Conservation (phyloP, 2,797 vertebrate genomes). For the Xiphophorus birchmanni region DNA sequence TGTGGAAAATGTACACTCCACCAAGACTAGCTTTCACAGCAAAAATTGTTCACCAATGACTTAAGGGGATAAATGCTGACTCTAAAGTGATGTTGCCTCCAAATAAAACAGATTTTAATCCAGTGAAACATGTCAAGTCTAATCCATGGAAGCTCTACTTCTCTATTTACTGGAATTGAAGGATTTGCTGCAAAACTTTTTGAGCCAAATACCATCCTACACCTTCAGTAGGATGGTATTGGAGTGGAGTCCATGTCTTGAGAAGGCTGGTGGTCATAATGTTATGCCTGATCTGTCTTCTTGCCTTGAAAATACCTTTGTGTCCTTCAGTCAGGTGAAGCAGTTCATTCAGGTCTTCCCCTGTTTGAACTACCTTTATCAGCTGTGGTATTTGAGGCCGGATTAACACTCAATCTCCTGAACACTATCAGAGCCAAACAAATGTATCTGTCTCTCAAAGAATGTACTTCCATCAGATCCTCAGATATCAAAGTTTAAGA, state of each 20-base stretch:
- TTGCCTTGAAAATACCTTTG: not conserved
- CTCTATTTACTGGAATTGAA: not conserved
- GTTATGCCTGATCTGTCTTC: not conserved
- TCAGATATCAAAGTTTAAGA: not conserved
- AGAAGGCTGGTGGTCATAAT: not conserved
- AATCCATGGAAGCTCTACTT: not conserved
- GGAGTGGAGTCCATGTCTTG: not conserved
- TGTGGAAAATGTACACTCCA: too few species aligned
- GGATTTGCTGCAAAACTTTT: not conserved
- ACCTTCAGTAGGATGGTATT: not conserved
- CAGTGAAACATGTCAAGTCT: not conserved
- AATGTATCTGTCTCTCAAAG: not conserved
- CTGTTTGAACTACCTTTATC: not conserved
- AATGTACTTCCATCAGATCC: not conserved
- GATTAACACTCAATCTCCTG: not conserved
- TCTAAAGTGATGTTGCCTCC: not conserved
- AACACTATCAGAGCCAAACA: not conserved
- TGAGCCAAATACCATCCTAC: not conserved
- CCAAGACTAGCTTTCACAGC: too few species aligned
- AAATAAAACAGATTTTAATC: not conserved
- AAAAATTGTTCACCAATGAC: too few species aligned
- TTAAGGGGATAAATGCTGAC: too few species aligned
- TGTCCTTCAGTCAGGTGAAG: not conserved
- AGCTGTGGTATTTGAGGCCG: not conserved
- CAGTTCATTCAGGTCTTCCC: not conserved